Evolutionary conservation across 2,797 vertebrate species (phyloP).

Genomic region (Siniperca undulata): DNA sequence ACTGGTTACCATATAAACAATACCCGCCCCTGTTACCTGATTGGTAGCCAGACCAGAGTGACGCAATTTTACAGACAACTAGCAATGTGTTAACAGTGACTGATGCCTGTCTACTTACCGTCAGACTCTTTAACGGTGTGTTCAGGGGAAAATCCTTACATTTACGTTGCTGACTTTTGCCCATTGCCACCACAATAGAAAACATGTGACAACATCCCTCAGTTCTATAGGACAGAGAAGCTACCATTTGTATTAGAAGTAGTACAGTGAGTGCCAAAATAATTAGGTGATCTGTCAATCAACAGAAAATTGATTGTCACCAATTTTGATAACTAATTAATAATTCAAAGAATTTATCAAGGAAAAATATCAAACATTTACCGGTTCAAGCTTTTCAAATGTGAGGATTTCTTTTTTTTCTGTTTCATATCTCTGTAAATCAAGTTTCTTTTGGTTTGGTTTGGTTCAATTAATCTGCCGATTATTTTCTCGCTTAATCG

Average conservation of each 20-base stretch:
- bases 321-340: background rate
- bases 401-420: background rate
- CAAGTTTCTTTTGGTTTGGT: background rate
- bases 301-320: background rate
- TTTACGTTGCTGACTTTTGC: too few species aligned
- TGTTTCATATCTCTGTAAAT: background rate
- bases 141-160: background rate
- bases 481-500: too few species aligned
- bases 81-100: background rate
- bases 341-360: background rate
- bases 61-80: background rate
- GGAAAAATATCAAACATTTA: background rate
- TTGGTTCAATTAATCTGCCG: background rate
- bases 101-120: background rate
- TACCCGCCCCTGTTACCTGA: background rate
- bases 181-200: background rate
- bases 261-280: background rate
- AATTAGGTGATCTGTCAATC: background rate
- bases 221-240: background rate
- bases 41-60: background rate
- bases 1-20: background rate
- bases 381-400: background rate
- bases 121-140: background rate
- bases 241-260: background rate
- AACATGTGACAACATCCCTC: too few species aligned